Conservation (phyloP, 2,888 invertebrate genomes). For the Dicyrtoma fusca region DNA sequence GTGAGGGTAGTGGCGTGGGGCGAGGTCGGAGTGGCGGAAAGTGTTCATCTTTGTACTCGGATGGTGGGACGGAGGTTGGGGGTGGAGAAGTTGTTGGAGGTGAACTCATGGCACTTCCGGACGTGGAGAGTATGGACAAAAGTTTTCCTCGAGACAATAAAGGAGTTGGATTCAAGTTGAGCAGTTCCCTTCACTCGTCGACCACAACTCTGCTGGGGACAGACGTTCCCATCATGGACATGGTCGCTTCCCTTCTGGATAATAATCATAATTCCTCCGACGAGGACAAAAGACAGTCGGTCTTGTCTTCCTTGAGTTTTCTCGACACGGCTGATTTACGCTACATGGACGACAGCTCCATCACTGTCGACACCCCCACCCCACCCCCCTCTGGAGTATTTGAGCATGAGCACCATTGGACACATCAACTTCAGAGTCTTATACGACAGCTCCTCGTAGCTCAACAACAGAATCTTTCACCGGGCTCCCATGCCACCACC, state of each 20-base stretch:
- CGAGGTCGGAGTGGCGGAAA: background rate
- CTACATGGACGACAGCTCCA: conserved; percentile 89
- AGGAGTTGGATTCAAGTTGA: conserved; percentile 19
- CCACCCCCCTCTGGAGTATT: conserved; percentile 69
- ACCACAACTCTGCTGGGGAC: conserved; percentile 52
- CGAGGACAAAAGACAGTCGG: conserved; percentile 54
- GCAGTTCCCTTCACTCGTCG: conserved; percentile 59
- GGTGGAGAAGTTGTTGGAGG: background rate
- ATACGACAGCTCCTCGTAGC: conserved; percentile 54
- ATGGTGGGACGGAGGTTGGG: background rate
- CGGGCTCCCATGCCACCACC: conserved; percentile 51
- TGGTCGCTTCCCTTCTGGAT: conserved; percentile 94
- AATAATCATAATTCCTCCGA: conserved; percentile 52
- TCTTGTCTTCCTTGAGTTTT: conserved; percentile 62
- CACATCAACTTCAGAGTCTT: conserved; percentile 52
- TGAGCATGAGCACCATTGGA: conserved; percentile 45
- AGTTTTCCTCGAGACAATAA: conserved; percentile 10
- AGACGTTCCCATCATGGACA: conserved; percentile 59
- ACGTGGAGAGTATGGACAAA: conserved; percentile 6
- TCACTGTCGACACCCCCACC: conserved; percentile 70
- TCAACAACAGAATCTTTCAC: conserved; percentile 56
- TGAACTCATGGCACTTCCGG: conserved; percentile 3
- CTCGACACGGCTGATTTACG: conserved; percentile 76
- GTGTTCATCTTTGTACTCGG: background rate
- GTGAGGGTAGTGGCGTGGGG: background rate